Evolutionary conservation across 2,113 vertebrate species (phyloP).

Genomic region (Donacobius atricapilla): DNA sequence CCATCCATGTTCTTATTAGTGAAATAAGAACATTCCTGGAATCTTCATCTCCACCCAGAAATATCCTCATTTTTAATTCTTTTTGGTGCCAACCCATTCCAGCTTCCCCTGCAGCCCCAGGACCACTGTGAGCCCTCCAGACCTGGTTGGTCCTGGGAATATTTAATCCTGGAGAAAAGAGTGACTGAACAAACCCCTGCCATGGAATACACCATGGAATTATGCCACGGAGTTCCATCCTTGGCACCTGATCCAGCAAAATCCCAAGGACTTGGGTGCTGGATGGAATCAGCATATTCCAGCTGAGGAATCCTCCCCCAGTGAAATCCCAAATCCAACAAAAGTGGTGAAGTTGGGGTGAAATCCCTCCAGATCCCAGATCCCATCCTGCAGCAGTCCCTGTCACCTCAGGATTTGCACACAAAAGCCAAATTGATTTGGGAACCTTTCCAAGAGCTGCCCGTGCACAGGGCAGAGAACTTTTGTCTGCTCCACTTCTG

Average conservation of each 20-base stretch:
- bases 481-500: neutral
- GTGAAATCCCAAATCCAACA: neutral
- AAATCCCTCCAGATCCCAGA: neutral
- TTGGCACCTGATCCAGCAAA: neutral
- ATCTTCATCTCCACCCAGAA: neutral
- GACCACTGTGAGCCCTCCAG: neutral
- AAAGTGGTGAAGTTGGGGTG: fast-evolving
- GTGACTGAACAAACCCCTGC: too few relatives aligned
- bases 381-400: neutral
- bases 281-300: neutral
- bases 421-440: neutral
- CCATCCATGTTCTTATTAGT: fast-evolving
- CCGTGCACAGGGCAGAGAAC: fast-evolving
- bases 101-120: neutral
- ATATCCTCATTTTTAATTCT: neutral
- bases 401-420: neutral
- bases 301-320: neutral
- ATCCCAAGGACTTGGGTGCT: neutral
- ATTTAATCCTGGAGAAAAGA: neutral
- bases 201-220: neutral
- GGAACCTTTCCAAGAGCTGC: neutral
- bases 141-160: too few relatives aligned
- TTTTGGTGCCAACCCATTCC: neutral
- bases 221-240: neutral
- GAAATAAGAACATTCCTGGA: neutral